Base-by-base conservation (phyloP, 2,113 vertebrate species). In the Microtus ochrogaster region DNA sequence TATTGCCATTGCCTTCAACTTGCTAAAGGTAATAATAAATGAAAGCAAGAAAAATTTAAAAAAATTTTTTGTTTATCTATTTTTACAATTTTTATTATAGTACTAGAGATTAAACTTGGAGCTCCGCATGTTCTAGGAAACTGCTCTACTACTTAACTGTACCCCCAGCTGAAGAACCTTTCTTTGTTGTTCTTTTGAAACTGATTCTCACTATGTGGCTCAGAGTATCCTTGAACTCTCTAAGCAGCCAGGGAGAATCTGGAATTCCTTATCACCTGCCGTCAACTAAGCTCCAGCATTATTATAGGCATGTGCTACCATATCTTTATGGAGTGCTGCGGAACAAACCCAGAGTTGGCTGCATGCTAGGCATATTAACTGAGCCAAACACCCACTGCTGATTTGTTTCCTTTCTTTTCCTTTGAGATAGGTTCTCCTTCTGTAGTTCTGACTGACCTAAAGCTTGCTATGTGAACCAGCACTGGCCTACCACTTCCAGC, bases 11-110 rank as follows among this genome's bases (percentile, higher is more conserved):
- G 12, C 0, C 2, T 24, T 66, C 84, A 86, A 85, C 19, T 58
- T 11, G 47, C 36, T 9, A 9, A 11, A 33, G 94, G 13, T 14
- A 6, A 24, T 1, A 0, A 10, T 0, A 0, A 7, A 21, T 39
- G 41, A 63, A 36, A 79, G 44, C 68, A 47, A 47, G 33, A 70
- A 83, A 6, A 26, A 61, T 24, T n/a, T 36, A 19, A 28, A 44
- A 65, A 49, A 49, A 16, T 3, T 33, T 12, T 47, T 49, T 52
- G 26, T 61, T 88, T 14, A 58, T 58, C 24, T n/a, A 39, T 36
- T 28, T 73, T 74, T 89, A 41, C 19, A 70, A 88, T 88, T 39
- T 21, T 87, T 88, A 55, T 58, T 73, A 39, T n/a, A 74, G 17
- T 74, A 58, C 9, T 74, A 41, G 36, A 52, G 22, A 73, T 73